These are phyloP conservation scores for Alouatta palliata DNA, from an alignment of 2,113 vertebrate genomes.

Conservation along the genomic window DNA sequence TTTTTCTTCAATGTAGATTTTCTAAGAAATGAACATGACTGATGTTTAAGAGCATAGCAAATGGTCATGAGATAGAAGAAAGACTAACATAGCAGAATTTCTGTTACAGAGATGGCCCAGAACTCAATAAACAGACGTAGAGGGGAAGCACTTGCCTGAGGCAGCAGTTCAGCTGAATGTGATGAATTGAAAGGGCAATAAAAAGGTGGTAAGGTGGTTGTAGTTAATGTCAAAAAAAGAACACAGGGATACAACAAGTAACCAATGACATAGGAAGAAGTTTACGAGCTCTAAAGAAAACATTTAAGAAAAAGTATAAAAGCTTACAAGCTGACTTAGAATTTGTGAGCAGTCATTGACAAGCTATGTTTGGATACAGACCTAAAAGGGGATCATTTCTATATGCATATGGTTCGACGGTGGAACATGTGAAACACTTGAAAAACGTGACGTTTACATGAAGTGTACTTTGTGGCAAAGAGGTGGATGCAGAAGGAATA, in stretches of 20 bases:
- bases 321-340: constrained; percentile 55
- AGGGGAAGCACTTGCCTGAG: background rate
- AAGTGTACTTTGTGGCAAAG: constrained; percentile 48
- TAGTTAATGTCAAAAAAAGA: constrained; percentile 29
- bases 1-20: background rate
- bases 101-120: background rate
- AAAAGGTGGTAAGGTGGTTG: background rate
- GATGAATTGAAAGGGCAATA: constrained; percentile 39
- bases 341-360: constrained; percentile 64
- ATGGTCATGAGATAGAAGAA: background rate
- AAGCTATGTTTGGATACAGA: constrained; percentile 59
- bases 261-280: background rate
- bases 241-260: background rate
- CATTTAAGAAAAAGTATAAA: constrained; percentile 52
- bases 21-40: background rate
- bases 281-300: constrained; percentile 53
- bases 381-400: constrained; percentile 62
- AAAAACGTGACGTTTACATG: constrained; percentile 65
- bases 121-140: background rate
- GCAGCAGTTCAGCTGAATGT: background rate
- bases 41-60: background rate
- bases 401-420: constrained; percentile 59
- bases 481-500: constrained; percentile 58
- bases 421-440: constrained; percentile 55
- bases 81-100: background rate